phyloP scores from a whole-genome alignment of 2,113 vertebrate genomes.

The Burhinus oedicnemus region DNA sequence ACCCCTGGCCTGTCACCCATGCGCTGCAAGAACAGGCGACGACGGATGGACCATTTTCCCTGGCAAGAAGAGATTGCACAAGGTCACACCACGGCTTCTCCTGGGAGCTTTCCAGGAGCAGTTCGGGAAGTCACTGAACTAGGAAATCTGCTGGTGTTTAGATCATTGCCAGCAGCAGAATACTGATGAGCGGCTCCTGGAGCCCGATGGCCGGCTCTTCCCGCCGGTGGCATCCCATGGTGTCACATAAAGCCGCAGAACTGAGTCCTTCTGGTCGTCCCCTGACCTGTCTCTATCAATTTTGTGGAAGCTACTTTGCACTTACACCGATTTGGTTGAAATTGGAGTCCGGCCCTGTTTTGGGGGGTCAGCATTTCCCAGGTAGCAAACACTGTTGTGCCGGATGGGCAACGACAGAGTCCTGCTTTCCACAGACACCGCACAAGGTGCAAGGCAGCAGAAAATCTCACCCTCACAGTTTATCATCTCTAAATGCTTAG shows the following conservation, averaged over 20 bases:
- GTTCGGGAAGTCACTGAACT: neutral
- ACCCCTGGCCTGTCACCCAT: neutral
- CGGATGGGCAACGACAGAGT: fast-evolving
- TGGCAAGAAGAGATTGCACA: neutral
- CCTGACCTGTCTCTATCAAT: fast-evolving
- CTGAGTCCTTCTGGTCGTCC: neutral
- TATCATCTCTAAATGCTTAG: neutral
- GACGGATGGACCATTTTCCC: neutral
- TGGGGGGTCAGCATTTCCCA: neutral
- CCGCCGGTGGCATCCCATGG: fast-evolving
- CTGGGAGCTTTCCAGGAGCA: neutral
- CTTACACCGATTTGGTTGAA: neutral
- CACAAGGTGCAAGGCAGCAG: neutral
- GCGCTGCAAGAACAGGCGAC: neutral
- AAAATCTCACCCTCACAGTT: neutral
- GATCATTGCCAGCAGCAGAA: neutral
- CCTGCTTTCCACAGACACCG: too few relatives aligned
- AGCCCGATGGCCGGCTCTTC: neutral
- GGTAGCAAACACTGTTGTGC: neutral
- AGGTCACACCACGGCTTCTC: neutral
- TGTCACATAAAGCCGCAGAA: fast-evolving
- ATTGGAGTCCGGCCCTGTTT: neutral
- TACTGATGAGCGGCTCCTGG: neutral
- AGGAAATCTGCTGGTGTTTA: slow-evolving; percentile 2
- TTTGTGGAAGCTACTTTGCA: neutral